A percentile compares a stretch with the other conserved stretches of the same genome.
These are phyloP conservation scores for Brachypteracias leptosomus DNA, from an alignment of 2,113 vertebrate species.

Conservation along the genomic window DNA sequence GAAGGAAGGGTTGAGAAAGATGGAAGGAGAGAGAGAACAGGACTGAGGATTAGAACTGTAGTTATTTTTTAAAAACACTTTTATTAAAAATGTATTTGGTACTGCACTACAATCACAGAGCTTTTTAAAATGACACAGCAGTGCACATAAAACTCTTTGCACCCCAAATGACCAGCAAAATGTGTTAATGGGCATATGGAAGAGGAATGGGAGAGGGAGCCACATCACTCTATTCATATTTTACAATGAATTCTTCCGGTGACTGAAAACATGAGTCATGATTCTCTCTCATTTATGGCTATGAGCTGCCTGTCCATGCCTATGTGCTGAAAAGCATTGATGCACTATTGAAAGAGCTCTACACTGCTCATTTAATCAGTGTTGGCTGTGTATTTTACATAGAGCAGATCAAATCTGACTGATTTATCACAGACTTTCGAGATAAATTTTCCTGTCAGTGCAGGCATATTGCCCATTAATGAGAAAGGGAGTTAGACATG, in stretches of 20 bases:
- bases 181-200: neutral
- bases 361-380: conserved; percentile 68
- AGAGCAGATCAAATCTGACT: conserved; percentile 68
- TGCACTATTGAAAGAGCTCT: conserved; percentile 40
- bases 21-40: neutral
- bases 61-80: neutral
- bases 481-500: conserved; percentile 55
- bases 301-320: neutral
- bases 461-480: conserved; percentile 59
- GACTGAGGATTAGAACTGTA: neutral
- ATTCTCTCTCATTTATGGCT: conserved; percentile 2
- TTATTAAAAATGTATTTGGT: neutral
- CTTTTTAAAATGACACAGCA: neutral
- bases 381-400: conserved; percentile 48
- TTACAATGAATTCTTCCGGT: neutral
- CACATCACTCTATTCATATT: neutral
- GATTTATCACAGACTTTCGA: conserved; percentile 72
- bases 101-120: neutral
- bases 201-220: neutral
- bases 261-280: neutral
- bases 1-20: neutral
- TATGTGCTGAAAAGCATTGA: conserved; percentile 48
- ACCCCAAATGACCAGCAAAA: neutral
- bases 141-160: neutral
- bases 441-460: conserved; percentile 56